These are phyloP conservation scores for Acleris cristana DNA, from an alignment of 2,888 invertebrate genomes.

Conservation along the genomic window DNA sequence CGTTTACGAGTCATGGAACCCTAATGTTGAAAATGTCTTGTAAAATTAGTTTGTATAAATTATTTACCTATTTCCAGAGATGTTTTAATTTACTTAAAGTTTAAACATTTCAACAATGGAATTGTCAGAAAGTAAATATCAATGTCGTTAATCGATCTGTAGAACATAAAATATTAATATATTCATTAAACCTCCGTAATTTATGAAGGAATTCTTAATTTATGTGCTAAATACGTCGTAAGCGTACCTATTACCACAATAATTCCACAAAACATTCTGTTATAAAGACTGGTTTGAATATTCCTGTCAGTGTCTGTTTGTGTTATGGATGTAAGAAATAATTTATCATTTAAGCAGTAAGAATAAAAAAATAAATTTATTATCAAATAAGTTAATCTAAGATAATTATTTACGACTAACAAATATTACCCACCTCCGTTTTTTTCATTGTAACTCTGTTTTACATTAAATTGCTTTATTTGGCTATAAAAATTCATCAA, in stretches of 20 bases:
- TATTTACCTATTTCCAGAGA: too few species aligned
- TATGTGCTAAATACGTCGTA: neutral
- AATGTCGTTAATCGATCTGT: too few species aligned
- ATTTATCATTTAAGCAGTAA: slow-evolving; percentile 33
- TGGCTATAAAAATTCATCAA: neutral
- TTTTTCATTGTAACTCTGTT: neutral
- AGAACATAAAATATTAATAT: too few species aligned
- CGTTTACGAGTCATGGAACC: too few species aligned
- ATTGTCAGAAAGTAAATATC: too few species aligned
- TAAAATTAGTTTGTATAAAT: too few species aligned
- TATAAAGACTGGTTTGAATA: slow-evolving; percentile 30
- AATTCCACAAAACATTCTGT: slow-evolving; percentile 39
- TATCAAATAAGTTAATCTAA: slow-evolving; percentile 12
- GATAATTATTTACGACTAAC: slow-evolving; percentile 15
- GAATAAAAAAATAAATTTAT: slow-evolving; percentile 28
- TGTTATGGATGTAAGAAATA: slow-evolving; percentile 29
- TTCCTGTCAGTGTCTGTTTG: slow-evolving; percentile 24
- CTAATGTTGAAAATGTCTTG: too few species aligned
- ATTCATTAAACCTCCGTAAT: neutral
- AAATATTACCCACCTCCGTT: slow-evolving; percentile 6
- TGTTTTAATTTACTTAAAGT: too few species aligned
- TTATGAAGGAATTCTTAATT: too few species aligned
- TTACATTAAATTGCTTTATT: neutral
- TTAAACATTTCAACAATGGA: too few species aligned
- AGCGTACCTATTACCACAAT: neutral